phyloP scores from a whole-genome alignment of 1,140 invertebrate species.

The Meteorus sp. region DNA sequence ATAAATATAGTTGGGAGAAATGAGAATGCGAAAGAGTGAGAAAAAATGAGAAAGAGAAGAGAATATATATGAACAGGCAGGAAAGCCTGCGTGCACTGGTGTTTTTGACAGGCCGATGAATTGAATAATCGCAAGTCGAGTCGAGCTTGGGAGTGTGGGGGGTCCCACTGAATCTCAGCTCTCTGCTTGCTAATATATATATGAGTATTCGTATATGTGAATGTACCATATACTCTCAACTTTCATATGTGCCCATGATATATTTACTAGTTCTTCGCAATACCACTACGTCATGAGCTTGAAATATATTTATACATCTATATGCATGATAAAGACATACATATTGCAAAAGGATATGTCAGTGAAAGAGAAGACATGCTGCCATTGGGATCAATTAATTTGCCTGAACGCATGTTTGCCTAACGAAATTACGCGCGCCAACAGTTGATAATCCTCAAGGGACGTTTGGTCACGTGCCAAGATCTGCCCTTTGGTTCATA shows the following conservation, averaged over 20 bases:
- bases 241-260: background rate
- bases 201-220: too few relatives aligned
- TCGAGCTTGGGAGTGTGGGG: constrained; percentile 33
- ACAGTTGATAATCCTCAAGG: constrained; percentile 46
- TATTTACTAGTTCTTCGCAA: constrained; percentile 12
- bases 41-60: constrained; percentile 10
- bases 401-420: constrained; percentile 30
- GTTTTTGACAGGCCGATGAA: constrained; percentile 63
- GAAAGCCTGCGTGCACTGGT: constrained; percentile 57
- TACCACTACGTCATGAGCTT: too few relatives aligned
- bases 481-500: constrained; percentile 25
- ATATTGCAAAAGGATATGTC: too few relatives aligned
- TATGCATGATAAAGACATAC: too few relatives aligned
- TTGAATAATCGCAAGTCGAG: constrained; percentile 63
- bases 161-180: constrained; percentile 1
- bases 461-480: constrained; percentile 41
- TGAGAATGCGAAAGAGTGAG: background rate
- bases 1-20: too few relatives aligned
- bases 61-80: constrained; percentile 42
- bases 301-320: too few relatives aligned
- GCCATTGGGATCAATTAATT: constrained; percentile 37
- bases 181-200: background rate
- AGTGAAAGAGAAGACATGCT: too few relatives aligned
- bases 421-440: constrained; percentile 45
- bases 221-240: too few relatives aligned